Conservation (phyloP, 2,888 invertebrate genomes). For the Macrophya alboannulata region DNA sequence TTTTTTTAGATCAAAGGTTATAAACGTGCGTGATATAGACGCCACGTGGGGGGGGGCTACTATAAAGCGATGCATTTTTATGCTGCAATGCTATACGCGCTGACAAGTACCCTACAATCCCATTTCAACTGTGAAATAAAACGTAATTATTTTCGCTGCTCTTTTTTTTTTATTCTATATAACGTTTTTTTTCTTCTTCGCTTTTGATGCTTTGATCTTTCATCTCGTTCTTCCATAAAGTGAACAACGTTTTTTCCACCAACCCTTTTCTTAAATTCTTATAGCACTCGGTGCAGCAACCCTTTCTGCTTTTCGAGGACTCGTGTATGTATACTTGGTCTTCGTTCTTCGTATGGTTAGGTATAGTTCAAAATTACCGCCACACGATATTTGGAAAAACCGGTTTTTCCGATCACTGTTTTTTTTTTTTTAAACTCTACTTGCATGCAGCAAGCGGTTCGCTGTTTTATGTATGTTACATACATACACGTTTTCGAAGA, state of each 20-base stretch:
- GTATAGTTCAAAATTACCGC: conserved; percentile 12
- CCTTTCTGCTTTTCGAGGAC: background rate
- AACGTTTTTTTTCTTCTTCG: background rate
- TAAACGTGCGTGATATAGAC: background rate
- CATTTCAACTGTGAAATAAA: conserved; percentile 61
- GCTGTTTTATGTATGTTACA: background rate
- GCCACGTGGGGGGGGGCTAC: background rate
- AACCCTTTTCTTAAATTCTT: background rate
- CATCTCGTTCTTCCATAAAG: background rate
- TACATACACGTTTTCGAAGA: background rate
- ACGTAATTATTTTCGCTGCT: conserved; percentile 57
- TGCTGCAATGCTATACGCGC: conserved; percentile 25
- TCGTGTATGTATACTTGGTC: background rate
- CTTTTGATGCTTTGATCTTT: conserved; percentile 21
- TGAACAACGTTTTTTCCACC: background rate
- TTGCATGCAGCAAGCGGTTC: background rate
- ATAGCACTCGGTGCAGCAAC: background rate
- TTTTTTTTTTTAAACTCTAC: background rate
- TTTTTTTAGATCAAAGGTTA: conserved; percentile 43
- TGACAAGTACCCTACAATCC: conserved; percentile 56
- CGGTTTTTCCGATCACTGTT: background rate
- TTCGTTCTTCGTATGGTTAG: background rate
- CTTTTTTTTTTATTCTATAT: conserved; percentile 6
- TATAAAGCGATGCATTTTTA: conserved; percentile 25
- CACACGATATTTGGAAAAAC: background rate